Conservation (phyloP, 2,888 invertebrate species). For the Rhopalosiphum nymphaeae region DNA sequence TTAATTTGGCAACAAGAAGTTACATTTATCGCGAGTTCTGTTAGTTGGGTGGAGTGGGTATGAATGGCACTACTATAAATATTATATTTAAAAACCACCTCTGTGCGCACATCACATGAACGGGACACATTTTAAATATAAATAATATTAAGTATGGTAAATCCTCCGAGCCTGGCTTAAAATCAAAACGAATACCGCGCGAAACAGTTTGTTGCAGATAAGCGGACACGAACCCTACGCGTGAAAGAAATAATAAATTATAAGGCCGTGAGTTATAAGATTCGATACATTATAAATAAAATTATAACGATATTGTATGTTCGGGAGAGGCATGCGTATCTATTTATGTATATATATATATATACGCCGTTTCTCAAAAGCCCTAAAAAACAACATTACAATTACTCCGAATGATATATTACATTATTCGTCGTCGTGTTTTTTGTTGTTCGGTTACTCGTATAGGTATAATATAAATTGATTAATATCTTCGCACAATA, state of each 20-base stretch:
- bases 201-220: neutral
- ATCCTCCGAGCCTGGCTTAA: neutral
- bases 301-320: neutral
- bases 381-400: neutral
- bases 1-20: neutral
- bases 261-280: neutral
- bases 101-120: neutral
- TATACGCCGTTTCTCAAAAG: slow-evolving; percentile 21
- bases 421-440: neutral
- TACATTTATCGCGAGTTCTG: neutral
- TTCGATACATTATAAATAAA: neutral
- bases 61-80: neutral
- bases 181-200: slow-evolving; percentile 17
- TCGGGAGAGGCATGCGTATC: no score
- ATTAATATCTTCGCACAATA: slow-evolving; percentile 28
- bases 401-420: neutral
- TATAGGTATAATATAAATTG: neutral
- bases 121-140: neutral
- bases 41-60: neutral
- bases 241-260: slow-evolving; percentile 24
- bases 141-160: neutral
- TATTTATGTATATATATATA: no score
- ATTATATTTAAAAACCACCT: no score
- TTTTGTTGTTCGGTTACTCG: neutral
- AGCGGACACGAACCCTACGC: slow-evolving; percentile 3